Evolutionary conservation across 1,140 invertebrate species (phyloP).

Genomic region (Drosophila biarmipes): DNA sequence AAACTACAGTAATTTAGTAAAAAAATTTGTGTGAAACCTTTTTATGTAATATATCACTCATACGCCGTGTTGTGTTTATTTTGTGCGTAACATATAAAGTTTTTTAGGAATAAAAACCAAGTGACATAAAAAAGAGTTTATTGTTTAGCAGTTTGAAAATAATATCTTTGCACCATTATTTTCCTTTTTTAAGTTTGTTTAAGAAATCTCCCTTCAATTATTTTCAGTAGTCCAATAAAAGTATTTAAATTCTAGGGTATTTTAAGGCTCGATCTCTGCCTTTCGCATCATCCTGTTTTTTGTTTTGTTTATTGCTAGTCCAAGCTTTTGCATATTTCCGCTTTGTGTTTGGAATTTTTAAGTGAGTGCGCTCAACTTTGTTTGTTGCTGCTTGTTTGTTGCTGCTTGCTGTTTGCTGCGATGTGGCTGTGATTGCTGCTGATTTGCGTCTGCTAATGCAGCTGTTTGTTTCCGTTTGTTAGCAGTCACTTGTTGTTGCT

Average conservation of each 20-base stretch:
- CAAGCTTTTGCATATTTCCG: constrained; percentile 79
- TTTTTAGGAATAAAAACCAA: neutral
- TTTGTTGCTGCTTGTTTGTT: constrained; percentile 55
- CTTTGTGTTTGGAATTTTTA: constrained; percentile 77
- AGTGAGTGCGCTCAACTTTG: constrained; percentile 72
- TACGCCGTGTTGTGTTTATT: too few relatives aligned
- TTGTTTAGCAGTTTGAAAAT: neutral
- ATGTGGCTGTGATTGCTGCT: constrained; percentile 54
- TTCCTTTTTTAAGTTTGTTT: too few relatives aligned
- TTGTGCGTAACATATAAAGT: too few relatives aligned
- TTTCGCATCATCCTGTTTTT: neutral
- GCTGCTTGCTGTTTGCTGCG: constrained; percentile 27
- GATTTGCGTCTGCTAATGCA: constrained; percentile 78
- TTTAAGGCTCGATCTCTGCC: neutral
- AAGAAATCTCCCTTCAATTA: too few relatives aligned
- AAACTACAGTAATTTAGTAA: too few relatives aligned
- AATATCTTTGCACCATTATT: too few relatives aligned
- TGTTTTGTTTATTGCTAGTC: constrained; percentile 33
- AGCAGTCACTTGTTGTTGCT: constrained; percentile 61
- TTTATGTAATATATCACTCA: too few relatives aligned
- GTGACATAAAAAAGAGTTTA: neutral
- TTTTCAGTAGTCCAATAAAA: neutral
- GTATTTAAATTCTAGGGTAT: neutral
- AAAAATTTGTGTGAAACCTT: too few relatives aligned
- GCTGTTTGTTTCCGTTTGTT: constrained; percentile 82